Evolutionary conservation across 1,140 invertebrate species (phyloP).

Genomic region (Parapsyche elsis): DNA sequence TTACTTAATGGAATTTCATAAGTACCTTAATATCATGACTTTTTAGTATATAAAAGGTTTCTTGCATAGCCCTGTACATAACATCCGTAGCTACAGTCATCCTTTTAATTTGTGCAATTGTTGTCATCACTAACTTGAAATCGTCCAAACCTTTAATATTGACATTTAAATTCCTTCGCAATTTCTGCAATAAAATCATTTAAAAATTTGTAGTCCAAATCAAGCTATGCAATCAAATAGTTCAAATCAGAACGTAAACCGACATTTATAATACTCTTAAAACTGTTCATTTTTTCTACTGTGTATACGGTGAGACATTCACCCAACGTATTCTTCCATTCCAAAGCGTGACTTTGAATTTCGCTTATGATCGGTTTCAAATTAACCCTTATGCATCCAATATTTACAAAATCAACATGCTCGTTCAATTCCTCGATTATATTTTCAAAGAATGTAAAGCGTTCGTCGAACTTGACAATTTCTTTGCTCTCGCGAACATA

Average conservation of each 20-base stretch:
- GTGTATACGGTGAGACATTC: constrained; percentile 71
- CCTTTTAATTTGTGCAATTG: constrained; percentile 79
- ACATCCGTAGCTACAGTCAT: constrained; percentile 81
- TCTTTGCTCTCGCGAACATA: constrained; percentile 79
- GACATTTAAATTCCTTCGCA: constrained; percentile 73
- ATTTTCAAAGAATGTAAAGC: constrained; percentile 83
- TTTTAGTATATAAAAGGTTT: constrained; percentile 70
- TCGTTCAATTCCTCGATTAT: constrained; percentile 78
- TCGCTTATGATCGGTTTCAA: constrained; percentile 72
- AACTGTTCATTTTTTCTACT: constrained; percentile 71
- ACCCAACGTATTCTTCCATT: constrained; percentile 79
- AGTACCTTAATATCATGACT: constrained; percentile 69
- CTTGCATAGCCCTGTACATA: constrained; percentile 75
- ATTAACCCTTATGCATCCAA: constrained; percentile 77
- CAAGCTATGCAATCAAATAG: not conserved
- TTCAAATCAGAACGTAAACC: constrained; percentile 41
- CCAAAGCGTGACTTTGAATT: constrained; percentile 73
- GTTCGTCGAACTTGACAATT: constrained; percentile 82
- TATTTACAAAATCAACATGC: constrained; percentile 70
- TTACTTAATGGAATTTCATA: not conserved
- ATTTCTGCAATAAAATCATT: constrained; percentile 61
- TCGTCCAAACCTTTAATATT: constrained; percentile 81
- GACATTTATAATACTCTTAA: constrained; percentile 72
- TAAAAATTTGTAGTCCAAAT: constrained; percentile 15
- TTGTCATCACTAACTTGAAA: constrained; percentile 86